These are phyloP conservation scores for Sphinx pinastri DNA, from an alignment of 2,888 invertebrate genomes.

Conservation along the genomic window DNA sequence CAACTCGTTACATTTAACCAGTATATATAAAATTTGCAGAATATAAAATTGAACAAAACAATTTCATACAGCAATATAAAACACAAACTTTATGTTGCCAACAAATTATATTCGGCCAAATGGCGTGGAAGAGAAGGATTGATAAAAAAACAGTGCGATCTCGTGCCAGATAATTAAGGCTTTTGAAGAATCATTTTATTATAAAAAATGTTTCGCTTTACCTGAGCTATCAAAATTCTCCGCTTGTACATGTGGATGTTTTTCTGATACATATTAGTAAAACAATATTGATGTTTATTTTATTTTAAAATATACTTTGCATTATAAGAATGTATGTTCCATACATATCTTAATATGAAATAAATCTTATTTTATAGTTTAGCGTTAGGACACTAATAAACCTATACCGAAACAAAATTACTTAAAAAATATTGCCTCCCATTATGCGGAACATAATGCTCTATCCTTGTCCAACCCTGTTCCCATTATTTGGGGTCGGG, in stretches of 20 bases:
- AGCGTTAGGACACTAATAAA: too few relatives aligned
- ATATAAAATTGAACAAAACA: background rate
- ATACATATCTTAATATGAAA: too few relatives aligned
- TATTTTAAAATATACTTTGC: background rate
- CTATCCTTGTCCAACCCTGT: too few relatives aligned
- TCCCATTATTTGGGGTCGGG: too few relatives aligned
- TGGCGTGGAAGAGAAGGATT: slow-evolving; percentile 65
- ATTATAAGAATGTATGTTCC: background rate
- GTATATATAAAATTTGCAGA: background rate
- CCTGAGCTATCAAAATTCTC: slow-evolving; percentile 74
- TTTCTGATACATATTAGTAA: slow-evolving; percentile 11
- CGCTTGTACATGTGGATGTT: slow-evolving; percentile 56
- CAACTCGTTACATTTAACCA: background rate
- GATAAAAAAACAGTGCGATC: slow-evolving; percentile 78
- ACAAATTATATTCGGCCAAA: slow-evolving; percentile 58
- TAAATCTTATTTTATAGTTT: too few relatives aligned
- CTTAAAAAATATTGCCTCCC: too few relatives aligned
- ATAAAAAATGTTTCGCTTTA: slow-evolving; percentile 75
- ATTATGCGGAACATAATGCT: too few relatives aligned
- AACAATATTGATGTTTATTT: background rate
- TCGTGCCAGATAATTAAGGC: slow-evolving; percentile 81
- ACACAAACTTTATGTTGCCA: slow-evolving; percentile 21
- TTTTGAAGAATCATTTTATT: slow-evolving; percentile 72
- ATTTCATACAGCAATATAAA: background rate
- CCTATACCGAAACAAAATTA: too few relatives aligned